Percentiles rank a stretch among this genome's conserved stretches.
These are phyloP conservation scores for Asteroscopus sphinx DNA, from an alignment of 2,888 invertebrate species.

Conservation along the genomic window DNA sequence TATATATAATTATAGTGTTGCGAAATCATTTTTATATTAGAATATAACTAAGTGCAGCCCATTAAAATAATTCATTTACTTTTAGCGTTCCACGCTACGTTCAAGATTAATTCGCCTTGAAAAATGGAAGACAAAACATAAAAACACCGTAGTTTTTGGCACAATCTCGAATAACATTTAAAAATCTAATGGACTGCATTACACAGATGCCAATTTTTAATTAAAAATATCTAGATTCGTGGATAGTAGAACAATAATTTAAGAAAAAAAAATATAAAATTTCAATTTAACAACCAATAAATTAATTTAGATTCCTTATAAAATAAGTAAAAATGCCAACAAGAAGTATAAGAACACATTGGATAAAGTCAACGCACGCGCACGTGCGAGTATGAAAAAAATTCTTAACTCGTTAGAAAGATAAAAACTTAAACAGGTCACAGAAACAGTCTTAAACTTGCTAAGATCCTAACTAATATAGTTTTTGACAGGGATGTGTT, in stretches of 20 bases:
- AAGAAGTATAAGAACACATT: conserved; percentile 90
- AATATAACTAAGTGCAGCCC: conserved; percentile 71
- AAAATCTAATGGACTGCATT: conserved; percentile 82
- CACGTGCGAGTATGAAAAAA: conserved; percentile 67
- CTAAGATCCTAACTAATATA: conserved; percentile 89
- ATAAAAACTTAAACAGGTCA: conserved; percentile 90
- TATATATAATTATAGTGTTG: conserved; percentile 69
- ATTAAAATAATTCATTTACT: conserved; percentile 61
- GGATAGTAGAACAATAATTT: conserved; percentile 84
- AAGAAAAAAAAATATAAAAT: conserved; percentile 83
- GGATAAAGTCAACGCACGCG: conserved; percentile 76
- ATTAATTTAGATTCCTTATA: conserved; percentile 89
- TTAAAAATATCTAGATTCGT: conserved; percentile 76
- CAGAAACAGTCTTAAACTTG: conserved; percentile 90
- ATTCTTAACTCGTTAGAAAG: conserved; percentile 84
- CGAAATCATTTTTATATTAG: conserved; percentile 64
- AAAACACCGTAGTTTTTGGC: conserved; percentile 73
- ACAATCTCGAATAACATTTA: conserved; percentile 67
- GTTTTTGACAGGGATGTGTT: conserved; percentile 88
- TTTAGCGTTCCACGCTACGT: conserved; percentile 59
- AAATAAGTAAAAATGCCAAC: conserved; percentile 90
- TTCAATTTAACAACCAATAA: conserved; percentile 90
- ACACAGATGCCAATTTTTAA: conserved; percentile 82
- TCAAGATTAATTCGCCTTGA: conserved; percentile 46
- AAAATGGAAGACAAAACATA: conserved; percentile 59